A percentile compares a stretch with the other conserved stretches of the same genome.
phyloP scores from a whole-genome alignment of 2,888 invertebrate genomes.

The Tanypteryx hageni region DNA sequence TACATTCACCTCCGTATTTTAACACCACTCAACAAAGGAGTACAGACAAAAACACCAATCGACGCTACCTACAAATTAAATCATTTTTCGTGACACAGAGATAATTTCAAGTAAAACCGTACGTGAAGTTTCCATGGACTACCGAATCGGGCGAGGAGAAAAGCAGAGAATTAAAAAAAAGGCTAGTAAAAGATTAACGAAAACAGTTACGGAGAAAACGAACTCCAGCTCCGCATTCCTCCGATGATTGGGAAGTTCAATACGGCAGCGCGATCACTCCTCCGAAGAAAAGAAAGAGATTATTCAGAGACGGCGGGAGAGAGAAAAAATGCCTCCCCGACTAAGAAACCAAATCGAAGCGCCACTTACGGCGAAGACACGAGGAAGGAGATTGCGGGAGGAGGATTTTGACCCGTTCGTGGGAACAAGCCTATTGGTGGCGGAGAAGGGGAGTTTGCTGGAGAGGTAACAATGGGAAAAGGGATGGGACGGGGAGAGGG shows the following conservation, averaged over 20 bases:
- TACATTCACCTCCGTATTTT: neutral
- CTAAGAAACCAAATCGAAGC: slow-evolving; percentile 25
- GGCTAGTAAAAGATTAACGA: neutral
- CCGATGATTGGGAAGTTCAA: neutral
- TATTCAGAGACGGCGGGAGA: neutral
- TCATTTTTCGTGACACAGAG: neutral
- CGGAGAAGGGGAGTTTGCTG: neutral
- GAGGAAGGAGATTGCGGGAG: slow-evolving; percentile 1
- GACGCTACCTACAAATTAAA: neutral
- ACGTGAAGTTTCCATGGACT: neutral
- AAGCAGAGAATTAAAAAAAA: neutral
- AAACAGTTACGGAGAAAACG: slow-evolving; percentile 12
- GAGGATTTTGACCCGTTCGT: slow-evolving; percentile 52
- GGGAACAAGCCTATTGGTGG: slow-evolving; percentile 37
- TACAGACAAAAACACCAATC: neutral
- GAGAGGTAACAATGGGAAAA: slow-evolving; percentile 48
- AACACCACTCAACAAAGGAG: neutral
- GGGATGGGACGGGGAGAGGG: neutral
- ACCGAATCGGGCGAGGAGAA: neutral
- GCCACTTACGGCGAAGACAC: slow-evolving; percentile 4
- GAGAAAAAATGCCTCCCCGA: neutral
- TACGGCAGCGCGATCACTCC: slow-evolving; percentile 1
- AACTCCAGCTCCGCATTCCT: neutral
- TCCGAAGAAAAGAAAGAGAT: slow-evolving; percentile 20
- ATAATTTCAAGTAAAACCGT: neutral